Evolutionary conservation across 1,140 invertebrate species (phyloP).

Genomic region (Drosophila aff.): DNA sequence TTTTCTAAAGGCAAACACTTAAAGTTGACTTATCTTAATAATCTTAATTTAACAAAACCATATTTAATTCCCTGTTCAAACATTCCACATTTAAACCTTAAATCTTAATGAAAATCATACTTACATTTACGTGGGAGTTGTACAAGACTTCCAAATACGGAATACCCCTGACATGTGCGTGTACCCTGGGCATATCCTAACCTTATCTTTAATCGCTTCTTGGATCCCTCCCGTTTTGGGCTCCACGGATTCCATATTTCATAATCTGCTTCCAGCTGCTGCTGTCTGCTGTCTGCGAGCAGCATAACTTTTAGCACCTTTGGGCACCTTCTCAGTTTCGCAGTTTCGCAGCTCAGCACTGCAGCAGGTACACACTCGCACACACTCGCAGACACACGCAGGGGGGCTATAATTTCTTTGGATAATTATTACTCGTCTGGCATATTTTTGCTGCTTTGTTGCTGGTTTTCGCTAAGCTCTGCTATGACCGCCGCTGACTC

Average conservation of each 20-base stretch:
- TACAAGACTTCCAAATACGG: slow-evolving; percentile 1
- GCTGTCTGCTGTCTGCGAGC: slow-evolving; percentile 27
- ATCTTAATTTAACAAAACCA: not conserved
- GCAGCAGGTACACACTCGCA: slow-evolving; percentile 36
- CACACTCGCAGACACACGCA: slow-evolving; percentile 10
- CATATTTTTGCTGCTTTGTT: slow-evolving; percentile 47
- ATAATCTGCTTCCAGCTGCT: slow-evolving; percentile 45
- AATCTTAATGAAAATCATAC: slow-evolving; percentile 18
- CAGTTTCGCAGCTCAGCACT: slow-evolving; percentile 45
- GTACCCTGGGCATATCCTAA: slow-evolving; percentile 1
- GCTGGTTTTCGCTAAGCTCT: slow-evolving; percentile 17
- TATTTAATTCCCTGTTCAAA: not conserved
- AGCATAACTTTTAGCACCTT: slow-evolving; percentile 62
- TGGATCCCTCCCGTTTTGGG: slow-evolving; percentile 7
- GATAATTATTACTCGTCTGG: slow-evolving; percentile 67
- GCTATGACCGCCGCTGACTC: slow-evolving; percentile 56
- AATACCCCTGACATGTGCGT: slow-evolving; percentile 15
- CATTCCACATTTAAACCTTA: not conserved
- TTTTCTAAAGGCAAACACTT: not conserved
- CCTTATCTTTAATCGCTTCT: slow-evolving; percentile 21
- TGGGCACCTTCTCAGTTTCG: slow-evolving; percentile 41
- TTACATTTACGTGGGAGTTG: not conserved
- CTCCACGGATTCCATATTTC: slow-evolving; percentile 44
- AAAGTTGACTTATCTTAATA: not conserved
- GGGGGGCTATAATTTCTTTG: slow-evolving; percentile 67